Conservation (phyloP, 2,113 vertebrate species). For the Urocynchramus pylzowi region DNA sequence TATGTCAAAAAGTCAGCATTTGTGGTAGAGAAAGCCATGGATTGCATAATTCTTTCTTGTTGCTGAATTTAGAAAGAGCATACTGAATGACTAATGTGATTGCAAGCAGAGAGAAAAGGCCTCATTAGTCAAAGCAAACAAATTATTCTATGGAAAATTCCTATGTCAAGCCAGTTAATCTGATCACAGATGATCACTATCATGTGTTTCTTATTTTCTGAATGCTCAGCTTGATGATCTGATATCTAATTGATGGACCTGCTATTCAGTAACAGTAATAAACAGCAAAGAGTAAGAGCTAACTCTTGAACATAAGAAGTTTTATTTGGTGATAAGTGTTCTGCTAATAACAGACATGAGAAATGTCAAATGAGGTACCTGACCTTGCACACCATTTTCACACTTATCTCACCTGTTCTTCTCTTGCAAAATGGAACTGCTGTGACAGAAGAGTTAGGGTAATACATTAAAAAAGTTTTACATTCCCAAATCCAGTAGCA, state of each 20-base stretch:
- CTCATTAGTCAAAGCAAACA: conserved; percentile 19
- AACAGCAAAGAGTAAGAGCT: background rate
- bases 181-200: background rate
- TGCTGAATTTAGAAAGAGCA: conserved; percentile 26
- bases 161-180: background rate
- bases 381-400: background rate
- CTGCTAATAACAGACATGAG: background rate
- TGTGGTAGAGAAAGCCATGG: background rate
- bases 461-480: background rate
- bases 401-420: background rate
- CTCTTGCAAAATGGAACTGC: background rate
- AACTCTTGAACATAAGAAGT: background rate
- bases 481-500: background rate
- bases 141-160: conserved; percentile 33
- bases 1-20: background rate
- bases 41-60: background rate
- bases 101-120: conserved; percentile 24
- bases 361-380: background rate
- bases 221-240: background rate
- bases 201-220: background rate
- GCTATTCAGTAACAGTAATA: background rate
- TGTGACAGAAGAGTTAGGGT: background rate
- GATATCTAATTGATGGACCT: background rate
- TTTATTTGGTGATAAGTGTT: fast-evolving
- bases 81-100: conserved; percentile 20